Base-by-base conservation (phyloP, 2,888 invertebrate species). In the Heteromurus nitidus region DNA sequence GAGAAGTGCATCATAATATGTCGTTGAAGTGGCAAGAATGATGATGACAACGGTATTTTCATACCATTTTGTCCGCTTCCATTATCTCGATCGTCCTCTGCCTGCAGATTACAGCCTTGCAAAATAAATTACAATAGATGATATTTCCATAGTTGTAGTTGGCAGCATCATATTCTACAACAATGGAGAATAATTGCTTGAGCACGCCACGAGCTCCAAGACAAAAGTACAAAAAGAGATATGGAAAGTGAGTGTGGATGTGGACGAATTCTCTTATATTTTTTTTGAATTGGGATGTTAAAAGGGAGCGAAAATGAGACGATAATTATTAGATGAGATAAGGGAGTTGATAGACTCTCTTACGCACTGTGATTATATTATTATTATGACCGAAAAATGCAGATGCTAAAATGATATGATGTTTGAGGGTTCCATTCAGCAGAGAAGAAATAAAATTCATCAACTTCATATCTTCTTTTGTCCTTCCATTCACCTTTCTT, bases 161-260 rank as follows among this genome's bases (percentile, higher is more conserved):
- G 47, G 16, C 47, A 47, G 11, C 47, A 47, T n/a, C 47, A 47
- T 16, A 47, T 11, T 47, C 47, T n/a, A 3, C 47, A 47, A 47
- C 7, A 13, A 5, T 5, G 36, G 3, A 47, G 3, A 47, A 47
- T n/a, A 47, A n/a, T n/a, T n/a, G n/a, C n/a, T n/a, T 55, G 24
- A 55, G 55, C 20, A 55, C 24, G 3, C 55, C 55, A 55, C 55
- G n/a, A 55, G 55, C 55, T 55, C 55, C 55, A 55, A 55, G 24
- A 3, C 22, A 24, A 55, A 47, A 47, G 47, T 36, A 36, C 13
- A 7, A 36, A n/a, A n/a, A n/a, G n/a, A n/a, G n/a, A n/a, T n/a
- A 62, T 31, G 62, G 62, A 62, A 62, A 62, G 62, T 62, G 62
- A 62, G 31, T 62, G 62, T 62, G 62, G 62, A 20, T 31, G 30